Conservation (phyloP, 2,888 invertebrate genomes). For the Argyresthia albistria region DNA sequence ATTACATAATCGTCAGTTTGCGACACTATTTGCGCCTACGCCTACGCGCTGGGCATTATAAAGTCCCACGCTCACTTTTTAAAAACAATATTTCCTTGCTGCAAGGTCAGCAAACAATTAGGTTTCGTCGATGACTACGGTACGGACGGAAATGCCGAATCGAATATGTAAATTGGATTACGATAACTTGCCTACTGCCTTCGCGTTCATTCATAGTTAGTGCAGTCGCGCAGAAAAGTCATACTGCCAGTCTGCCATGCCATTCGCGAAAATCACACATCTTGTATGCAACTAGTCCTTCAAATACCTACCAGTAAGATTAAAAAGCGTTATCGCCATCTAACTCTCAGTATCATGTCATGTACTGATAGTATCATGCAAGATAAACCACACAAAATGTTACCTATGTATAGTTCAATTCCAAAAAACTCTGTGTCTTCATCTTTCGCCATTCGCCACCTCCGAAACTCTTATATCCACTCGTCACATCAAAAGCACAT, state of each 20-base stretch:
- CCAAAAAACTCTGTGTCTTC: no score
- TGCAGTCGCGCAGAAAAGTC: constrained; percentile 26
- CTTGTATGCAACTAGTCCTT: no score
- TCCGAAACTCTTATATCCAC: no score
- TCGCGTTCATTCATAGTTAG: constrained; percentile 54
- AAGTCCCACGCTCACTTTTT: constrained; percentile 34
- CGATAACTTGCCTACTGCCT: constrained; percentile 33
- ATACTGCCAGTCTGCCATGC: no score
- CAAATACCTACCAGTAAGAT: no score
- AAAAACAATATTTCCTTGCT: constrained; percentile 25
- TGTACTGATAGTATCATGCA: no score
- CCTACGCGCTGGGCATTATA: constrained; percentile 9
- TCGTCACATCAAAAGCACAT: no score
- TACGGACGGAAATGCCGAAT: constrained; percentile 58
- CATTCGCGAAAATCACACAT: no score
- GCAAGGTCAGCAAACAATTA: constrained; percentile 56
- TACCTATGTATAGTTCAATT: no score
- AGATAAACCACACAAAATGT: not conserved
- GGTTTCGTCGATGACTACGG: no score
- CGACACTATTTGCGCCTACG: constrained; percentile 32
- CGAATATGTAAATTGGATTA: constrained; percentile 56
- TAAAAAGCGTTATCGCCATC: no score
- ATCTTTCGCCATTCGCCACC: no score
- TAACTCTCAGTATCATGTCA: constrained; percentile 6
- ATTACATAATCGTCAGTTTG: constrained; percentile 15